Evolutionary conservation across 2,797 vertebrate species (phyloP).

Genomic region (Sebastolobus alascanus): DNA sequence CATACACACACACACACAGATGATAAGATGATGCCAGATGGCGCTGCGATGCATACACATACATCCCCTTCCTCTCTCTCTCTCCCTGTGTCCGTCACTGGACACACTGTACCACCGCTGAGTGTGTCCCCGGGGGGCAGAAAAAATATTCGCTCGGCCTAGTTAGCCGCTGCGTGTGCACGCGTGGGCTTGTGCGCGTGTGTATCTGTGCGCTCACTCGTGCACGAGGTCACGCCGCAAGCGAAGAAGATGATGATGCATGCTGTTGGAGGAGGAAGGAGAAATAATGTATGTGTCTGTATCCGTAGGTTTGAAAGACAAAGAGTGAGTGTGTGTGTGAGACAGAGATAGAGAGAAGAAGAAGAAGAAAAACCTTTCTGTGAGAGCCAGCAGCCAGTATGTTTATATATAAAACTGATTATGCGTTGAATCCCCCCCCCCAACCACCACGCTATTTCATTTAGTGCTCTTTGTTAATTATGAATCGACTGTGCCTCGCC

Average conservation of each 20-base stretch:
- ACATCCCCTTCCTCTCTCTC: constrained; percentile 5
- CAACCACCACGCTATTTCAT: constrained; percentile 23
- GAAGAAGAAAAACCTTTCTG: not conserved
- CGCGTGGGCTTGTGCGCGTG: constrained; percentile 14
- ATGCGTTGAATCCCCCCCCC: not conserved
- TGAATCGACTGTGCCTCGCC: constrained; percentile 41
- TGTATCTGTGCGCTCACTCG: constrained; percentile 5
- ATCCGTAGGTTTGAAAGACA: constrained; percentile 11
- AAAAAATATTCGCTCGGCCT: constrained; percentile 57
- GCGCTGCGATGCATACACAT: constrained; percentile 39
- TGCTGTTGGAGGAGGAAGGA: constrained; percentile 9
- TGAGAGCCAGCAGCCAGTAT: constrained; percentile 10
- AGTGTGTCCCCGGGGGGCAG: constrained; percentile 60
- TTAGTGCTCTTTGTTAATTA: constrained; percentile 58
- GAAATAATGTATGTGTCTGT: constrained; percentile 38
- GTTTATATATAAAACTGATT: constrained; percentile 34
- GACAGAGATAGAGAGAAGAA: not conserved
- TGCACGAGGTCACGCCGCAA: constrained; percentile 16
- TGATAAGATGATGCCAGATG: constrained; percentile 59
- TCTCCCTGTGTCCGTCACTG: constrained; percentile 40
- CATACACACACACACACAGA: constrained; percentile 21
- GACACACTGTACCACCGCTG: constrained; percentile 61
- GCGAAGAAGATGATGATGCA: constrained; percentile 32
- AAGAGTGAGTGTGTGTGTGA: constrained; percentile 10
- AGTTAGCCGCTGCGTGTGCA: constrained; percentile 47